These are phyloP conservation scores for Daphoenositta chrysoptera DNA, from an alignment of 2,113 vertebrate species.

Conservation along the genomic window DNA sequence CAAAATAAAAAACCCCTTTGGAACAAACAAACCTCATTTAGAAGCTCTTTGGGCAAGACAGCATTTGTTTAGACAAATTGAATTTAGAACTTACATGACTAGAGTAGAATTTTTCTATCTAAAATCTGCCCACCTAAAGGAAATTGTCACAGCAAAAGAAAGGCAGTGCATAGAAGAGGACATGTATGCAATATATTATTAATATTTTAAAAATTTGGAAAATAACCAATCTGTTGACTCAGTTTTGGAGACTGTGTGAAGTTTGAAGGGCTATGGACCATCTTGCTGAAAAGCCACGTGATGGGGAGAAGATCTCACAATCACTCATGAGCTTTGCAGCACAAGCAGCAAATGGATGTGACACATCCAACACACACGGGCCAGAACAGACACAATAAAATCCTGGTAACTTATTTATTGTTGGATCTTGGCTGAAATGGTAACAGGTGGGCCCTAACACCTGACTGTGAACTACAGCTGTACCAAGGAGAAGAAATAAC, in stretches of 20 bases:
- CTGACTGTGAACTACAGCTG: background rate
- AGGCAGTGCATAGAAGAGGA: background rate
- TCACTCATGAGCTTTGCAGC: background rate
- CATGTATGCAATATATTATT: background rate
- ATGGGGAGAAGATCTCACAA: background rate
- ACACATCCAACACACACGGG: background rate
- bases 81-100: background rate
- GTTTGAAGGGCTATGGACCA: background rate
- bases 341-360: background rate
- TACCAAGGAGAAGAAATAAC: background rate
- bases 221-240: background rate
- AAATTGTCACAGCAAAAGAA: background rate
- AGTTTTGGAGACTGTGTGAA: background rate
- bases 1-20: fast-evolving
- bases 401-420: background rate
- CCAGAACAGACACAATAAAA: background rate
- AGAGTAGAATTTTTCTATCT: background rate
- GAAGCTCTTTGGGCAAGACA: background rate
- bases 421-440: background rate
- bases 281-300: background rate
- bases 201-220: background rate
- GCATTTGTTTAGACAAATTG: background rate
- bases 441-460: background rate
- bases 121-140: background rate
- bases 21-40: background rate